Conservation (phyloP, 1,140 invertebrate genomes). For the Heliconius hewitsoni region DNA sequence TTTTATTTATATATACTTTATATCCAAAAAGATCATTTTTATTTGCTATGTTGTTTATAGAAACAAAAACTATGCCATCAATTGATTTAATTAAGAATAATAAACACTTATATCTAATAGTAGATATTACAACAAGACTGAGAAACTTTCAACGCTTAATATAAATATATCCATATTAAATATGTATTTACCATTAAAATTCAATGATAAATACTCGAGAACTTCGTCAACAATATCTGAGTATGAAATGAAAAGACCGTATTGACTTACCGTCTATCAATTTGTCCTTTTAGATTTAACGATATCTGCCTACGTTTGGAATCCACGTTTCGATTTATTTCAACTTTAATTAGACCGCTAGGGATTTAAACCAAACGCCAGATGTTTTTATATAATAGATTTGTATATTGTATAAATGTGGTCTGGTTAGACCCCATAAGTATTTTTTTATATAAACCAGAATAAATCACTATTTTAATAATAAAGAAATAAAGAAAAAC, state of each 20-base stretch:
- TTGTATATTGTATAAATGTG: neutral
- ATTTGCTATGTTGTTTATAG: no score
- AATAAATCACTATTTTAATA: no score
- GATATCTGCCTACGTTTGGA: neutral
- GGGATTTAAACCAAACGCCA: neutral
- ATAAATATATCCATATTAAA: neutral
- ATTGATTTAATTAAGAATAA: no score
- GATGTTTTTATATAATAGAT: neutral
- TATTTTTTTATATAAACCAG: no score
- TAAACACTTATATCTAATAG: neutral
- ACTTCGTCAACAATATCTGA: neutral
- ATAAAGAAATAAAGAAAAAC: no score
- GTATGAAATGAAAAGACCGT: conserved; percentile 4
- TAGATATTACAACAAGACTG: neutral
- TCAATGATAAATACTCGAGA: conserved; percentile 5
- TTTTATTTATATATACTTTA: no score
- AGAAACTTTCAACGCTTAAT: neutral
- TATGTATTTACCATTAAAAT: neutral
- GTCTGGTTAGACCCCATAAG: no score
- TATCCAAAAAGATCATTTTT: no score
- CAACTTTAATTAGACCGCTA: neutral
- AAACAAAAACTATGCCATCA: no score
- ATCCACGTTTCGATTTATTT: neutral
- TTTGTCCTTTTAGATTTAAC: neutral
- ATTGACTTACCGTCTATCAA: conserved; percentile 7